Percentiles rank a stretch among this genome's conserved stretches.
Evolutionary conservation across 2,888 invertebrate species (phyloP).

Genomic region (Leucozona laternaria): DNA sequence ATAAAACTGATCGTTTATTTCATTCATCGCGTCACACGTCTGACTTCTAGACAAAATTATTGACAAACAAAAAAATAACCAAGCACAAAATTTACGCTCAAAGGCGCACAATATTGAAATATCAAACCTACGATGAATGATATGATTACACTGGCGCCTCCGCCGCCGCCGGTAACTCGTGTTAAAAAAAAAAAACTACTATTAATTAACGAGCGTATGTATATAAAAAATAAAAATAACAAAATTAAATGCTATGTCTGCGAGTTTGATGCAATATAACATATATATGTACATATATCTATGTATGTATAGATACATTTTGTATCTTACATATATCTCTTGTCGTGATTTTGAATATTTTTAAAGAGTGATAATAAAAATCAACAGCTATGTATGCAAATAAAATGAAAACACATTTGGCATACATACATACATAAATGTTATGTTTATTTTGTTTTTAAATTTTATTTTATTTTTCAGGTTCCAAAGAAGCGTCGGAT

Average conservation of each 20-base stretch:
- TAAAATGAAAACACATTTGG: conserved; percentile 4
- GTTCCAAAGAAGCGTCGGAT: conserved; percentile 94
- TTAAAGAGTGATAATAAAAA: conserved; percentile 28
- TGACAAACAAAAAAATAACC: conserved; percentile 13
- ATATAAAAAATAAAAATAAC: neutral
- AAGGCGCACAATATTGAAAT: conserved; percentile 54
- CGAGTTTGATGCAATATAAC: conserved; percentile 17
- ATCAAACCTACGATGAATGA: conserved; percentile 65
- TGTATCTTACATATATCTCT: conserved; percentile 6
- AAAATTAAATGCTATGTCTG: conserved; percentile 39
- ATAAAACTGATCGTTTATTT: conserved; percentile 51
- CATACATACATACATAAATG: neutral
- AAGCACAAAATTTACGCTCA: conserved; percentile 7
- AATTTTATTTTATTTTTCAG: conserved; percentile 84
- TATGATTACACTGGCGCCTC: conserved; percentile 68
- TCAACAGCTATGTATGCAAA: conserved; percentile 24
- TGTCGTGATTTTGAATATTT: conserved; percentile 56
- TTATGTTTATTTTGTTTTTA: neutral
- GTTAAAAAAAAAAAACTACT: conserved; percentile 34
- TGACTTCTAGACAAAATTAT: conserved; percentile 28
- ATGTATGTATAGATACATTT: too few species aligned
- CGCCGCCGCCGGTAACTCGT: conserved; percentile 56
- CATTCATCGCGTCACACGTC: conserved; percentile 52
- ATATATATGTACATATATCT: neutral
- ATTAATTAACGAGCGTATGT: conserved; percentile 42